These are phyloP conservation scores for Carabus problematicus DNA, from an alignment of 2,888 invertebrate species.

Conservation along the genomic window DNA sequence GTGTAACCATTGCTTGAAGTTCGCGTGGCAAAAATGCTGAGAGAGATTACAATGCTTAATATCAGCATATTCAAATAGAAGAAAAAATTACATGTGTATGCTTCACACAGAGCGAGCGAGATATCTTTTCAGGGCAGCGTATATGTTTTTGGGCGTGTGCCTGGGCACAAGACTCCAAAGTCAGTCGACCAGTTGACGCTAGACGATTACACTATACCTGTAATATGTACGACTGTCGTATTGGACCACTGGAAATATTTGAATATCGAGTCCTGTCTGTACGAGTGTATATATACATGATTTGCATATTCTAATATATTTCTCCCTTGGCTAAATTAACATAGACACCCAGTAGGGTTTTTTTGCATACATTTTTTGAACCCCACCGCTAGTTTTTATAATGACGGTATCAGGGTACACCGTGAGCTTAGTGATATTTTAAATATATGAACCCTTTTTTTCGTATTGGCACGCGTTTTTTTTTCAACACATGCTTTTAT, in stretches of 20 bases:
- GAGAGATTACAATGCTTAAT: conserved; percentile 7
- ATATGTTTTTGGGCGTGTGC: conserved; percentile 21
- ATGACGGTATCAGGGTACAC: conserved; percentile 43
- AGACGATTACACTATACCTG: neutral
- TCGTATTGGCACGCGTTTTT: conserved; percentile 42
- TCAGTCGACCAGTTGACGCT: conserved; percentile 1
- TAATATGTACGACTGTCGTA: neutral
- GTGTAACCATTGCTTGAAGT: too few relatives aligned
- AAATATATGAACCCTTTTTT: conserved; percentile 43
- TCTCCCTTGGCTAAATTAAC: conserved; percentile 41
- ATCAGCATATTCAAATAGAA: conserved; percentile 18
- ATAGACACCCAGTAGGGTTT: conserved; percentile 36
- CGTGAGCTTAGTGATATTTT: conserved; percentile 47
- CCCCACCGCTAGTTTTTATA: conserved; percentile 14
- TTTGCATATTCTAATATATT: conserved; percentile 44
- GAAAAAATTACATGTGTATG: conserved; percentile 14
- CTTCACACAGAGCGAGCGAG: too few relatives aligned
- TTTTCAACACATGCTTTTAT: conserved; percentile 20
- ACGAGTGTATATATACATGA: conserved; percentile 1
- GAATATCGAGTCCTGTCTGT: conserved; percentile 41
- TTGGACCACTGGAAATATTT: conserved; percentile 36
- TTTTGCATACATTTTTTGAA: conserved; percentile 29
- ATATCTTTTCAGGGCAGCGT: conserved; percentile 4
- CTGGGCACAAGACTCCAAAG: conserved; percentile 22
- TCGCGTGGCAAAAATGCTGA: conserved; percentile 19